These are phyloP conservation scores for Microctonus aethiopoides DNA, from an alignment of 2,888 invertebrate genomes.

Conservation along the genomic window DNA sequence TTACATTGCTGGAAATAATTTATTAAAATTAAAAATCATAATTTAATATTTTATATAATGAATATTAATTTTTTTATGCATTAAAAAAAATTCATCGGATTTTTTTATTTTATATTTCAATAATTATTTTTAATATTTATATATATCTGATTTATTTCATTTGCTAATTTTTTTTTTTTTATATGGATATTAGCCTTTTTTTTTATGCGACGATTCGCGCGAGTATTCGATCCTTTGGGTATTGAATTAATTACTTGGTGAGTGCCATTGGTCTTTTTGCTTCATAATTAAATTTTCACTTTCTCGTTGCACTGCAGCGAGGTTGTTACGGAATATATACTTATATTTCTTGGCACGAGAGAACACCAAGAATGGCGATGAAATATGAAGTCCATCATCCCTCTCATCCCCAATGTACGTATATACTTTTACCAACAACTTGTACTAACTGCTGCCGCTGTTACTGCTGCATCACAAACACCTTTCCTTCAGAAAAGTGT, in stretches of 20 bases:
- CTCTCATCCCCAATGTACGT: not conserved
- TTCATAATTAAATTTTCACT: constrained; percentile 31
- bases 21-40: not conserved
- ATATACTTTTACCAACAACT: not conserved
- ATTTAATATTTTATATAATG: not conserved
- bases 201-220: not conserved
- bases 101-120: too few relatives aligned
- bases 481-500: not conserved
- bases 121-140: too few relatives aligned
- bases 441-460: not conserved
- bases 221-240: constrained; percentile 9
- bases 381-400: constrained; percentile 25
- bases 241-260: constrained; percentile 24
- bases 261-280: constrained; percentile 22
- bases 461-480: not conserved
- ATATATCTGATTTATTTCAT: too few relatives aligned
- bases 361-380: constrained; percentile 3
- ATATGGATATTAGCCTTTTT: not conserved
- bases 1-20: not conserved
- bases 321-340: constrained; percentile 8
- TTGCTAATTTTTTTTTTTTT: not conserved
- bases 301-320: constrained; percentile 12
- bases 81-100: not conserved
- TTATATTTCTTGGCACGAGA: constrained; percentile 10
- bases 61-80: not conserved